Evolutionary conservation across 1,140 invertebrate species (phyloP), one percentile per base, ranked within the genome.

Genomic region (Aphis craccivora): DNA sequence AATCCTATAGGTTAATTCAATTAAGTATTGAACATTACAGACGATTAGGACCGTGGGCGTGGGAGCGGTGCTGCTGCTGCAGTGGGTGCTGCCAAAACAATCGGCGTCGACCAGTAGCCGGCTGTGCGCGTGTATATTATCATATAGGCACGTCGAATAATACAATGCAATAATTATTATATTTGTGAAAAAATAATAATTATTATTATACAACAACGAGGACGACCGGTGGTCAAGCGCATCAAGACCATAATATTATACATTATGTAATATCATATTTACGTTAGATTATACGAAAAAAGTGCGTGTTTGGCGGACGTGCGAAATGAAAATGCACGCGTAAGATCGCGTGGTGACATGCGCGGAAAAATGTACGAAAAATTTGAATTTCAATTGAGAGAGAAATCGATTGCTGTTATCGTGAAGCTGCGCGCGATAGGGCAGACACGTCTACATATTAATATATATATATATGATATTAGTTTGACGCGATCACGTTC

Each of bases 371-470:
- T 14, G 23, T 55, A 5, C 5, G 35, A 37, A 89, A 51, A 53
- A 55, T 89, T 89, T 89, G 76, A 84, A 92, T 92, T 48, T 81
- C 45, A 92, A 92, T 81, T n/a, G 67, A 60, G 22, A 84, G 83
- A 92, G 91, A 92, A 92, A 92, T 92, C 91, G 67, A 81, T 51
- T 43, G n/a, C 40, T 18, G 20, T 23, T 37, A 37, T 92, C 91
- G 43, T 67, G 90, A 91, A 83, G 83, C 40, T 37, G 55, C n/a
- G 25, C 43, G 22, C 51, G 18, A 48, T 51, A 2, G 20, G 23
- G 51, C 88, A 23, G 18, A 89, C 48, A 23, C n/a, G 51, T 89
- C 35, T 76, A 76, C 60, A 67, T n/a, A 67, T 11, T 30, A 60
- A 55, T 8, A 7, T 60, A 11, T n/a, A n/a, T 76, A n/a, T 76